Evolutionary conservation across 2,113 vertebrate species (phyloP).

Genomic region (Psammodynastes pulverulentus): DNA sequence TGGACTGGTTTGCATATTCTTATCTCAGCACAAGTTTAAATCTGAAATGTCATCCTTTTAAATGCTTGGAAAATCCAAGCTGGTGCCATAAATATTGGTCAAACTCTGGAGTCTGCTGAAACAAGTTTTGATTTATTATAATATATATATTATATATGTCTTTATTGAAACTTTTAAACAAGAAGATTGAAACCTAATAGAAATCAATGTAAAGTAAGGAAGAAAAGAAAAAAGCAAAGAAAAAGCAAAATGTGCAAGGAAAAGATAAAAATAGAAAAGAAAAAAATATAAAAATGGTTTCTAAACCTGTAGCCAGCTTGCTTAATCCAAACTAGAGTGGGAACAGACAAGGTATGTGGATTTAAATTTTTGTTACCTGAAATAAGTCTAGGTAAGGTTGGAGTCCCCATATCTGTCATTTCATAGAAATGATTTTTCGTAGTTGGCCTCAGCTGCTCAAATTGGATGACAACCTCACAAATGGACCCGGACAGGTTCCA

Average conservation of each 20-base stretch:
- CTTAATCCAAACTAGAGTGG: not conserved
- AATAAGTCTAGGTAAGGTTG: not conserved
- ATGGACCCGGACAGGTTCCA: too few relatives aligned
- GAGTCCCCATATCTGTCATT: not conserved
- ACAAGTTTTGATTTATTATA: not conserved
- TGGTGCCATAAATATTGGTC: not conserved
- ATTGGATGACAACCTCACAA: too few relatives aligned
- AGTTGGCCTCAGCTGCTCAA: not conserved
- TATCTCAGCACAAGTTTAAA: not conserved
- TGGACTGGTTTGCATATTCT: not conserved
- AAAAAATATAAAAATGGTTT: too few relatives aligned
- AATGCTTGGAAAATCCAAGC: not conserved
- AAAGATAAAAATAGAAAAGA: too few relatives aligned
- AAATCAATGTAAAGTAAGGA: too few relatives aligned
- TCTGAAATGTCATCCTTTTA: not conserved
- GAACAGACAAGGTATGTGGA: not conserved
- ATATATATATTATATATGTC: too few relatives aligned
- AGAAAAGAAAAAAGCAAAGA: too few relatives aligned
- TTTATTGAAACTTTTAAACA: too few relatives aligned
- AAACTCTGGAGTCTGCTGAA: not conserved
- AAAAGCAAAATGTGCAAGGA: too few relatives aligned
- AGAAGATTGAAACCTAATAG: too few relatives aligned
- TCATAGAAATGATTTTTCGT: not conserved
- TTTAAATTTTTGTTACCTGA: not conserved
- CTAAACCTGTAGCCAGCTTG: not conserved